Conservation (phyloP, 1,140 invertebrate species). For the Gerris buenoi region DNA sequence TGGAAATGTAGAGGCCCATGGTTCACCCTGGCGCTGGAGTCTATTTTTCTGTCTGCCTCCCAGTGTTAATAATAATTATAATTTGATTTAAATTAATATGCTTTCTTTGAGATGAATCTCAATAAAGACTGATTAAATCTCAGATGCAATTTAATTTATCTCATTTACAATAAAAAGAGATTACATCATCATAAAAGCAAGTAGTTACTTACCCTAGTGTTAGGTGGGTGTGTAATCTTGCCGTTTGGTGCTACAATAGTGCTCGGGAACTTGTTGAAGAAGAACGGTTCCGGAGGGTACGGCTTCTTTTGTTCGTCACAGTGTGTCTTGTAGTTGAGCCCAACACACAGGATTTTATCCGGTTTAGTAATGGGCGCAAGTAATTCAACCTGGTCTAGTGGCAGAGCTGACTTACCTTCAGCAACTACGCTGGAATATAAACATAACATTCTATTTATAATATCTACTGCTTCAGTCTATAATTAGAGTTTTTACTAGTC, state of each 20-base stretch:
- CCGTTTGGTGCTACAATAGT: constrained; percentile 60
- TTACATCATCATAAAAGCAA: too few species aligned
- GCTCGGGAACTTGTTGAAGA: constrained; percentile 65
- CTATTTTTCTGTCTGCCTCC: too few species aligned
- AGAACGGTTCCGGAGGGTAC: constrained; percentile 52
- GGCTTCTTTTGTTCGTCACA: constrained; percentile 58
- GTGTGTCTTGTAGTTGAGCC: constrained; percentile 63
- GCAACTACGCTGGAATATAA: constrained; percentile 35
- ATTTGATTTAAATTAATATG: too few species aligned
- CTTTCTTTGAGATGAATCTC: too few species aligned
- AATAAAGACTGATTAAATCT: too few species aligned
- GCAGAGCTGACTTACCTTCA: constrained; percentile 36
- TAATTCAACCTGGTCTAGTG: constrained; percentile 37
- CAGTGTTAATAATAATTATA: too few species aligned
- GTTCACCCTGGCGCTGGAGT: too few species aligned
- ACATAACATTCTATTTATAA: constrained; percentile 25
- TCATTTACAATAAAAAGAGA: too few species aligned
- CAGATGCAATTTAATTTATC: too few species aligned
- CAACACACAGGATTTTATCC: constrained; percentile 63
- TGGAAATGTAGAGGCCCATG: too few species aligned
- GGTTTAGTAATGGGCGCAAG: constrained; percentile 50
- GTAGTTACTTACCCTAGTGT: constrained; percentile 50
- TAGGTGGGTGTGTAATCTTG: constrained; percentile 47
- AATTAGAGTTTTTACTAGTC: too few species aligned
- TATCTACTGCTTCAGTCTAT: constrained; percentile 1